Base-by-base conservation (phyloP, 1,140 invertebrate species). In the Galleria mellonella region DNA sequence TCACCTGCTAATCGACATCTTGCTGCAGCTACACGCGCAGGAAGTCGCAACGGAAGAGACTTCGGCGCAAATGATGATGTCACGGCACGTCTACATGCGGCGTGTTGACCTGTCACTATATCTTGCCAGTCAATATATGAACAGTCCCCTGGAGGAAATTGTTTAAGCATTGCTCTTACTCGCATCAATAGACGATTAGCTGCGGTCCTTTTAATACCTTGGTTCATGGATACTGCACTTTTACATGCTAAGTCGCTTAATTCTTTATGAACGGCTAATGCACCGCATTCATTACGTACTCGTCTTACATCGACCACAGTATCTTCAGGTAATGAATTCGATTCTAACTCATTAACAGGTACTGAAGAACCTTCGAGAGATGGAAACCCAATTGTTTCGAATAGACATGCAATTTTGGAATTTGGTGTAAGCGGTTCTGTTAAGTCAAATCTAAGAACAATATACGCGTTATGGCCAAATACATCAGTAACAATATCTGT, bases 1-100 rank as follows among this genome's bases (percentile, higher is more conserved):
- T 83, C 65, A 23, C 70, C 70, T 29, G 65, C 71, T 23, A 69
- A 44, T 17, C 66, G 55, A 36, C 60, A 60, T 54, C 75, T 63
- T 4, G 73, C 58, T 29, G 67, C 72, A 32, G 69, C 61, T 32
- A 55, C 32, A 9, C 50, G 52, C 9, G 54, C 36, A 3, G 73
- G 47, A 12, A 43, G 10, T 7, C 55, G 56, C 15, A 44, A 43
- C 11, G 44, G 51, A 5, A 71, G 73, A 13, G 72, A 58, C 43
- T 79, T 72, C 2, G 82, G 77, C 33, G 57, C 65, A 54, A 85
- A 85, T 0, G 82, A 85, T 11, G 72, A 63, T 4, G 72, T 69
- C 1, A 83, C 75, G 10, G 79, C 75, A n/a, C 71, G 62, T 43
- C 77, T 64, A 44, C 63, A 45, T 28, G 79, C 71, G n/a, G 64